A percentile compares a stretch with the other conserved stretches of the same genome.
Evolutionary conservation across 2,113 vertebrate species (phyloP).

Genomic region (Pachycephala philippinensis): DNA sequence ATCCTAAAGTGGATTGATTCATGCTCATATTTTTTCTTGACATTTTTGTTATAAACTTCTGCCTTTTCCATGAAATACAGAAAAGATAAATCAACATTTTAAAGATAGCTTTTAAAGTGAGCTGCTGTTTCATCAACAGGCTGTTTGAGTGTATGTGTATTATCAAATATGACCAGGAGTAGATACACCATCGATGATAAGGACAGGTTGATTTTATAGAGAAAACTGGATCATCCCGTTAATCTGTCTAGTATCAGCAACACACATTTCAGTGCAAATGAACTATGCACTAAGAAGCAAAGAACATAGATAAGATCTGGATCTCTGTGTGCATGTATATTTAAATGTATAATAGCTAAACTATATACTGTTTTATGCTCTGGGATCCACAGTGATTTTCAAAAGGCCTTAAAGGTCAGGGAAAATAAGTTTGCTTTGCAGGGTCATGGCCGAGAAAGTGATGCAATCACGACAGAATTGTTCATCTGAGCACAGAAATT

Average conservation of each 20-base stretch:
- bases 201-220: background rate
- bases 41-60: background rate
- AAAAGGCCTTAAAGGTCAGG: background rate
- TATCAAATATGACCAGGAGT: background rate
- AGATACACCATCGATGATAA: background rate
- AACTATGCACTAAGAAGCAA: background rate
- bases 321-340: background rate
- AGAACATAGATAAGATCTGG: background rate
- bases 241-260: background rate
- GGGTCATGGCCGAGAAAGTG: background rate
- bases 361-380: background rate
- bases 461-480: background rate
- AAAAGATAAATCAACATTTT: background rate
- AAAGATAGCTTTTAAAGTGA: background rate
- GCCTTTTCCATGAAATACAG: background rate
- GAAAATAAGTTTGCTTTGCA: background rate
- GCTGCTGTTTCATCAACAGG: background rate
- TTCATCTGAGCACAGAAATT: background rate
- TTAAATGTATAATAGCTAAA: background rate
- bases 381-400: background rate
- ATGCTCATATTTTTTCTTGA: background rate
- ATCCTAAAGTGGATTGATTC: background rate
- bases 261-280: background rate
- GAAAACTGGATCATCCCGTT: background rate
- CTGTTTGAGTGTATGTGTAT: background rate